Evolutionary conservation across 1,140 invertebrate genomes (phyloP).

Genomic region (Apis laboriosa): DNA sequence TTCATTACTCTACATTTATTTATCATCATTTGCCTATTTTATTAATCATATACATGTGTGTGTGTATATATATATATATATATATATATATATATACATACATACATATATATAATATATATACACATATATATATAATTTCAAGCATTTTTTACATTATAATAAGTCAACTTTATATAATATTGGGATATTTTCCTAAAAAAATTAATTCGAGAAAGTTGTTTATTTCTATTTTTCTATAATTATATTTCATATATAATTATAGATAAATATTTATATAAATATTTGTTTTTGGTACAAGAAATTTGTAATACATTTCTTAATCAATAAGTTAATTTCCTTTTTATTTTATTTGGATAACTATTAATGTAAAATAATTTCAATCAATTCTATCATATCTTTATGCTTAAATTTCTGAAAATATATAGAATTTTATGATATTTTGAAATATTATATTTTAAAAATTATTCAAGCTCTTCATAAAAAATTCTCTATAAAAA

Average conservation of each 20-base stretch:
- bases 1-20: constrained; percentile 12
- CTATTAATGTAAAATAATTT: constrained; percentile 7
- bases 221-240: neutral
- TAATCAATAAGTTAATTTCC: neutral
- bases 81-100: no score
- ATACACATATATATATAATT: neutral
- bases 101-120: neutral
- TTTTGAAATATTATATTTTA: constrained; percentile 20
- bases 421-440: neutral
- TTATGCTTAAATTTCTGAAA: neutral
- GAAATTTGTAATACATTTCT: neutral
- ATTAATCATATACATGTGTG: neutral
- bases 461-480: constrained; percentile 9
- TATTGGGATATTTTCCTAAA: neutral
- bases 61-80: neutral
- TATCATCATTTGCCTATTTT: constrained; percentile 17
- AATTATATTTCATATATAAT: neutral
- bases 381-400: neutral
- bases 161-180: neutral
- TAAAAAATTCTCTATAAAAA: constrained; percentile 19
- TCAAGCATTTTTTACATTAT: neutral
- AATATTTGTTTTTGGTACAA: neutral
- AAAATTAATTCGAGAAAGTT: constrained; percentile 14
- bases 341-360: constrained; percentile 22
- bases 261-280: neutral